Evolutionary conservation across 92 coral and sea anemone genomes (phyloP).

Genomic region (Zoanthus solanderi): DNA sequence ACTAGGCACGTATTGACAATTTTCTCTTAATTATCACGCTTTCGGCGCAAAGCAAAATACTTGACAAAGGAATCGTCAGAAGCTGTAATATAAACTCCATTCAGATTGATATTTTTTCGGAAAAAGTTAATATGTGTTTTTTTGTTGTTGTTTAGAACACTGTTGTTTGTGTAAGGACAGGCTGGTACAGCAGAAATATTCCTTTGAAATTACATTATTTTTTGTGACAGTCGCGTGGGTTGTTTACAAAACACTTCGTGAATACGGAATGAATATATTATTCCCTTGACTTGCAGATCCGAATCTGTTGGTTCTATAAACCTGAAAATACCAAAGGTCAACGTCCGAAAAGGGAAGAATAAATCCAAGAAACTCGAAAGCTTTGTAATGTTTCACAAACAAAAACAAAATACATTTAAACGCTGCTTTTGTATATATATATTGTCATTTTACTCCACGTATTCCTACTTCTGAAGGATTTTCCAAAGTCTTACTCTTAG

Average conservation of each 20-base stretch:
- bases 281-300: conserved; percentile 18
- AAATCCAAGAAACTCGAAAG: background rate
- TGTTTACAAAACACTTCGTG: background rate
- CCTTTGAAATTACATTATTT: background rate
- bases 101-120: background rate
- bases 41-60: background rate
- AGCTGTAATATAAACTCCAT: background rate
- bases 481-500: background rate
- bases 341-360: conserved; percentile 4
- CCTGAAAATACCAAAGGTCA: background rate
- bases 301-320: background rate
- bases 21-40: conserved; percentile 13
- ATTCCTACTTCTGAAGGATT: background rate
- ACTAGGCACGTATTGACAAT: conserved; percentile 21
- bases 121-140: background rate
- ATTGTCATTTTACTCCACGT: too few species aligned
- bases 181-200: background rate
- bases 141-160: background rate
- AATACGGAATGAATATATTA: background rate
- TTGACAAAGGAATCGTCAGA: background rate
- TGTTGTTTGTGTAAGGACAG: background rate
- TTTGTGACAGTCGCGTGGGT: background rate
- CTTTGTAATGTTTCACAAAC: background rate
- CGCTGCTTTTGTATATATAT: too few species aligned
- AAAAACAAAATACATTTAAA: background rate